Evolutionary conservation across 2,888 invertebrate genomes (phyloP), one percentile per base, ranked within the genome.

Genomic region (Melipona beecheii): DNA sequence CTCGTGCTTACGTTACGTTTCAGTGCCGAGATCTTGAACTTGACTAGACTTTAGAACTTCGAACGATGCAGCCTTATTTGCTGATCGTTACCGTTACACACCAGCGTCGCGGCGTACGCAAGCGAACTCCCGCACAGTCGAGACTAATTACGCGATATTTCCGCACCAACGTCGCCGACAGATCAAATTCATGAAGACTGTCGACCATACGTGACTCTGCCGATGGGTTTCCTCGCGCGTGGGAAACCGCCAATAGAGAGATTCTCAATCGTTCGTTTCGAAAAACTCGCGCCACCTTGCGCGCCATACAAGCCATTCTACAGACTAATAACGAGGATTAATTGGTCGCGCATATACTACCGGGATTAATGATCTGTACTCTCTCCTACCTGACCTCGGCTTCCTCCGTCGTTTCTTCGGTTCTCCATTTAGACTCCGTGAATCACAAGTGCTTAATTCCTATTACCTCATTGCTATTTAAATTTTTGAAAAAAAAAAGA

Each of bases 81-180:
- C 80, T 75, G 86, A 85, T 85, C 80, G 79, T 86, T 87, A 90
- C 90, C 90, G 90, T 90, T 90, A 90, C 64, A 81, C 81, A 73
- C 81, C 65, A 82, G 77, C 79, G 74, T 62, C 58, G 73, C 83
- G 86, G 79, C 86, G 81, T 82, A 81, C 82, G 78, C 70, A 83
- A 36, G 74, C 52, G 74, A 36, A 24, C 50, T 54, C 15, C 73
- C 77, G 72, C 71, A 17, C 77, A 58, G 71, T 70, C 54, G 64
- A 65, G 71, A 81, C 84, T 84, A 83, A 83, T 89, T 83, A 86
- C 68, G 70, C 56, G 74, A 70, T 72, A 72, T 19, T 27, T 31
- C 31, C 64, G 58, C 52, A 64, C 49, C 56, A 31, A 52, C 52
- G 62, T 60, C 54, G n/a, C 62, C 27, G 56, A 19, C 19, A 43